Conservation (phyloP, 2,888 invertebrate genomes). For the Lingula anatina region DNA sequence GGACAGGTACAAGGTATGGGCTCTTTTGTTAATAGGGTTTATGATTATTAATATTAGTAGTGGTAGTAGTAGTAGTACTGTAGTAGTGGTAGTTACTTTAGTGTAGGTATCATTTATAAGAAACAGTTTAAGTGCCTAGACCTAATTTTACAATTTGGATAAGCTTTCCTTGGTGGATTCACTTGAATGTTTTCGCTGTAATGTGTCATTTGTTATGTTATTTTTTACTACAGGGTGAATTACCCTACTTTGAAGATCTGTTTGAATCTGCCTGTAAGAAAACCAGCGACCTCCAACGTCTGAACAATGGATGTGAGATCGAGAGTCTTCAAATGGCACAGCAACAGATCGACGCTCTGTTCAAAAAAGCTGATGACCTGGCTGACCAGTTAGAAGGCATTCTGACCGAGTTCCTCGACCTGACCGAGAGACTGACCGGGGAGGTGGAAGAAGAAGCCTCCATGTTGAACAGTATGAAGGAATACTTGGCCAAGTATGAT, state of each 20-base stretch:
- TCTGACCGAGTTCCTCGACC: slow-evolving; percentile 64
- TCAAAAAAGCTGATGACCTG: slow-evolving; percentile 67
- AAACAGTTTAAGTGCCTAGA: too few relatives aligned
- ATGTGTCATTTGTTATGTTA: too few relatives aligned
- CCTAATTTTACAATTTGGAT: too few relatives aligned
- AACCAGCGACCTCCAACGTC: slow-evolving; percentile 70
- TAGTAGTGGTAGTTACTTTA: too few relatives aligned
- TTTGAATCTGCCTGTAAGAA: slow-evolving; percentile 75
- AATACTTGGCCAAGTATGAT: slow-evolving; percentile 35
- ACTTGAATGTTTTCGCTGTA: too few relatives aligned
- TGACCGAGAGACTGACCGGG: slow-evolving; percentile 33
- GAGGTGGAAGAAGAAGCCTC: slow-evolving; percentile 34
- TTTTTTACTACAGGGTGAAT: too few relatives aligned
- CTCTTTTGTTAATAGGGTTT: too few relatives aligned
- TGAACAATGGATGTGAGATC: slow-evolving; percentile 68
- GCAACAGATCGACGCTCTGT: slow-evolving; percentile 55
- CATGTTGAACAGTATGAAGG: slow-evolving; percentile 34
- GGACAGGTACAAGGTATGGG: neutral
- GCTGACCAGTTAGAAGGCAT: slow-evolving; percentile 71
- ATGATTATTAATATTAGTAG: too few relatives aligned
- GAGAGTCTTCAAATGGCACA: slow-evolving; percentile 51
- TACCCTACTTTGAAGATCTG: slow-evolving; percentile 71
- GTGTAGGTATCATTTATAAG: too few relatives aligned
- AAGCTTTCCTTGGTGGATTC: too few relatives aligned
- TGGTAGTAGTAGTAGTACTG: slow-evolving; percentile 29